Percentiles rank a stretch among this genome's conserved stretches.
Conservation (phyloP, 2,888 invertebrate species). For the Noctua janthina region DNA sequence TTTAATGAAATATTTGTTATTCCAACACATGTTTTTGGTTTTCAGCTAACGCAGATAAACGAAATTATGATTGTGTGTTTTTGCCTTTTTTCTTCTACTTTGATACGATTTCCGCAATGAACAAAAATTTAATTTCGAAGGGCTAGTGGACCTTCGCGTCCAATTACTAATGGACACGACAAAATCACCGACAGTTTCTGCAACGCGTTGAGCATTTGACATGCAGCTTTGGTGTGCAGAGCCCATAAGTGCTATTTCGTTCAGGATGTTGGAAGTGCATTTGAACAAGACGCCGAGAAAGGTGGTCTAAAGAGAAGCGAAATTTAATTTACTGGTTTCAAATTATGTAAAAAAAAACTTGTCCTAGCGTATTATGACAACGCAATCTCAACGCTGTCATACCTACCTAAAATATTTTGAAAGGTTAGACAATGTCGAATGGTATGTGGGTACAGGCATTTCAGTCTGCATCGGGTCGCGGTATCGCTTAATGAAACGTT, state of each 20-base stretch:
- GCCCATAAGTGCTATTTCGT: not conserved
- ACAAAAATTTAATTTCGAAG: not conserved
- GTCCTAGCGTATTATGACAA: not conserved
- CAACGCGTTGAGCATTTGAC: not conserved
- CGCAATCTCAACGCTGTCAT: not conserved
- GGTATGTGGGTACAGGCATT: not conserved
- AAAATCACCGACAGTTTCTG: not conserved
- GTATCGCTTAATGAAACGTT: constrained; percentile 1
- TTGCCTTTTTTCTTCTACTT: not conserved
- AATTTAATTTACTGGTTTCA: not conserved
- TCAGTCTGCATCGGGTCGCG: not conserved
- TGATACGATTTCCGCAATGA: not conserved
- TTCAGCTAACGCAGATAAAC: not conserved
- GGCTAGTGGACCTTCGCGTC: not conserved
- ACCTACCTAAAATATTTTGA: not conserved
- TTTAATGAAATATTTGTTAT: not conserved
- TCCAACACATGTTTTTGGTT: not conserved
- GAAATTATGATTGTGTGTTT: not conserved
- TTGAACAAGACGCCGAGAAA: not conserved
- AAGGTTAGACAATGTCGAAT: not conserved
- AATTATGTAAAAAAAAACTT: constrained; percentile 4
- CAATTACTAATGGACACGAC: not conserved
- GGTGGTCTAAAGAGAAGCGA: not conserved
- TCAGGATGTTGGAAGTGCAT: not conserved
- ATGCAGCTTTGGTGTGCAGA: not conserved